Evolutionary conservation across 2,113 vertebrate genomes (phyloP).

Genomic region (Cygnus buccinator): DNA sequence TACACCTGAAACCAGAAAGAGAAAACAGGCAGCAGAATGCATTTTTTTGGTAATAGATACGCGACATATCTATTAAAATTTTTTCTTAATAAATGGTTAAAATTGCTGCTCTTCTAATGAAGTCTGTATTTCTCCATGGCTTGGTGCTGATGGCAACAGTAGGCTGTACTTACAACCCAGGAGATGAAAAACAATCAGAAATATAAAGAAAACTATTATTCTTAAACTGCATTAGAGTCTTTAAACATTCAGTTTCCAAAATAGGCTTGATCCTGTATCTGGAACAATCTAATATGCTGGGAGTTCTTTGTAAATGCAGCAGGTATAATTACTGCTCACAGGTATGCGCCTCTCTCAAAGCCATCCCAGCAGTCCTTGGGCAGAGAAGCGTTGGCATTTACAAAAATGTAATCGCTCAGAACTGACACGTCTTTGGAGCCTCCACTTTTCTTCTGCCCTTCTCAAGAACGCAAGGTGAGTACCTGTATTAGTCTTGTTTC

Average conservation of each 20-base stretch:
- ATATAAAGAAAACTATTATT: neutral
- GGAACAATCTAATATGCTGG: neutral
- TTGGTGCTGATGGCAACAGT: neutral
- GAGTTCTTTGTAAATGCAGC: neutral
- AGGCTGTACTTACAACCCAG: neutral
- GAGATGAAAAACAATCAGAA: neutral
- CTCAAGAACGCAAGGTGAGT: neutral
- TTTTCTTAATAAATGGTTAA: neutral
- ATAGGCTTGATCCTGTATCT: neutral
- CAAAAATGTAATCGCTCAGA: neutral
- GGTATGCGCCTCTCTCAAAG: neutral
- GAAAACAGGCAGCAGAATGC: neutral
- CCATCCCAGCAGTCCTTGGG: neutral
- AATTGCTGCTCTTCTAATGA: neutral
- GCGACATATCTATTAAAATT: neutral
- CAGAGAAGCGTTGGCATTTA: neutral
- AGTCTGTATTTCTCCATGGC: neutral
- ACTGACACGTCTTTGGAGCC: neutral
- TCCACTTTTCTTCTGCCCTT: neutral
- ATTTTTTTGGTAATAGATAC: neutral
- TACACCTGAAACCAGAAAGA: neutral
- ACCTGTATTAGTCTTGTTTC: constrained; percentile 76
- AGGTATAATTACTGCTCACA: neutral
- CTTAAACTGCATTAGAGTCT: neutral
- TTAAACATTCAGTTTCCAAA: neutral